phyloP scores from a whole-genome alignment of 2,113 vertebrate genomes.

The Sterrhoptilus dennistouni region DNA sequence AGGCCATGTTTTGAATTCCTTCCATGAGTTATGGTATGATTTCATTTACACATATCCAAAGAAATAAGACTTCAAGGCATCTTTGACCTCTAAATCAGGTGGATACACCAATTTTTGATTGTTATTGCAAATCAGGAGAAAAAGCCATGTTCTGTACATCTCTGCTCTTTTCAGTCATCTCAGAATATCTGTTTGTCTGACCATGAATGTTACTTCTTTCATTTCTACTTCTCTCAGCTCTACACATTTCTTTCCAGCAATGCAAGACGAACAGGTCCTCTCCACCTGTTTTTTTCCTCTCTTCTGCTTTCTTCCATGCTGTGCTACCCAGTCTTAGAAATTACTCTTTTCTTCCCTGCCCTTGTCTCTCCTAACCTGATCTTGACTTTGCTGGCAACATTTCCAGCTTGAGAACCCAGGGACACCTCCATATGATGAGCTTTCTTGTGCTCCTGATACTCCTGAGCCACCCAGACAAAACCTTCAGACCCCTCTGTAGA shows the following conservation, averaged over 20 bases:
- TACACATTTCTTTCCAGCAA: background rate
- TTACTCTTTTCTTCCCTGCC: background rate
- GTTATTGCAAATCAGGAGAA: background rate
- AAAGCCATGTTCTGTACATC: background rate
- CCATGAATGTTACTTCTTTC: background rate
- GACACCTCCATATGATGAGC: accelerated
- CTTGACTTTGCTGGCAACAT: accelerated
- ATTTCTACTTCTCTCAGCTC: background rate
- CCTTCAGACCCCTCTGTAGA: background rate
- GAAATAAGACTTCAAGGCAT: background rate
- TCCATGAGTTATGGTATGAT: background rate
- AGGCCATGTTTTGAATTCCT: background rate
- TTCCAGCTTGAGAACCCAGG: background rate
- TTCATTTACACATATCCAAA: background rate
- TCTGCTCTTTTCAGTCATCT: background rate
- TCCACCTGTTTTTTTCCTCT: background rate
- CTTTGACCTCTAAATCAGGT: background rate
- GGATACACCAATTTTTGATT: background rate
- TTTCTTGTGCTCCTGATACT: background rate
- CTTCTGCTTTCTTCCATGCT: background rate
- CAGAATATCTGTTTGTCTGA: background rate
- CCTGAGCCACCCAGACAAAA: background rate
- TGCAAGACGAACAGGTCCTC: background rate
- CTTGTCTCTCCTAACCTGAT: background rate
- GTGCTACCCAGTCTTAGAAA: background rate